These are phyloP conservation scores for Phasianus colchicus DNA, from an alignment of 2,113 vertebrate species.

Conservation along the genomic window DNA sequence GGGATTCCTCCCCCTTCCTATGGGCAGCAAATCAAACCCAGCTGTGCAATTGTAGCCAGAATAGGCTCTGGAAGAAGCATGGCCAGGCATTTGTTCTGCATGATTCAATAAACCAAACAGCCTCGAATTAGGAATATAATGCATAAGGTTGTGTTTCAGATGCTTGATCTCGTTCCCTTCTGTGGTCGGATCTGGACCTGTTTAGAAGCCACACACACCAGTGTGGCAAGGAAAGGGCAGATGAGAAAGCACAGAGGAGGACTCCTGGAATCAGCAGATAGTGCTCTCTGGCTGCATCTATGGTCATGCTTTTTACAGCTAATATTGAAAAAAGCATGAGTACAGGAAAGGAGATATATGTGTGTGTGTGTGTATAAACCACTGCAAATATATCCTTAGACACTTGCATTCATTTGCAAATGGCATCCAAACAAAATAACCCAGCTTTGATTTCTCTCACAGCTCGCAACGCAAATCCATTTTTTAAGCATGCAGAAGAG, in stretches of 20 bases:
- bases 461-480: neutral
- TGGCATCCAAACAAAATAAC: neutral
- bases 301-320: constrained; percentile 15
- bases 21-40: constrained; percentile 66
- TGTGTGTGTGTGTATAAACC: neutral
- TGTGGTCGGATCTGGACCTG: constrained; percentile 45
- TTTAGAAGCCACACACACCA: constrained; percentile 51
- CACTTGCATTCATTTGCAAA: neutral
- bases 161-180: constrained; percentile 40
- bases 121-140: constrained; percentile 35
- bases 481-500: neutral
- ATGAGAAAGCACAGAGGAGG: constrained; percentile 26
- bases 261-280: constrained; percentile 26
- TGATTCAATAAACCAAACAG: constrained; percentile 56
- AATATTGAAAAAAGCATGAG: neutral
- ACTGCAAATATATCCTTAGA: neutral
- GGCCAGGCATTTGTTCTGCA: constrained; percentile 58
- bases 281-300: neutral
- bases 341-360: neutral
- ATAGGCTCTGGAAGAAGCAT: constrained; percentile 31
- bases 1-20: constrained; percentile 51
- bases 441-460: neutral
- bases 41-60: constrained; percentile 48
- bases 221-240: neutral
- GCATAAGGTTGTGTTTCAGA: constrained; percentile 50